Base-by-base conservation (phyloP, 1,140 invertebrate genomes). In the Venturia canescens region DNA sequence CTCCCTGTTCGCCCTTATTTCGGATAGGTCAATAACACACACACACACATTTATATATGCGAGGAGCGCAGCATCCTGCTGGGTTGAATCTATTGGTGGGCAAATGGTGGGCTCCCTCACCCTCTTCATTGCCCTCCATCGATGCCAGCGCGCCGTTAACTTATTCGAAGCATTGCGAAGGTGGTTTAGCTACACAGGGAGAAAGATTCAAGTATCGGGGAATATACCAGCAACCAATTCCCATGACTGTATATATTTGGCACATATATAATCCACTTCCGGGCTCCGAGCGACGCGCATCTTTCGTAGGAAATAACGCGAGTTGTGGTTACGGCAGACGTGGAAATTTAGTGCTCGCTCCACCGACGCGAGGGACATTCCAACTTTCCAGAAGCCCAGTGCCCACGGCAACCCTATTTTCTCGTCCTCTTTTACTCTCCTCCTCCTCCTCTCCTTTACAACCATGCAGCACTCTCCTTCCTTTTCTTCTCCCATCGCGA, bases 321-420 rank as follows among this genome's bases (percentile, higher is more conserved):
- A 77, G 75, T 66, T 66, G 75, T 77, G 75, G 75, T 63, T 66
- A 66, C n/a, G 60, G 57, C 57, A 63, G 75, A 63, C 57, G 75
- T 66, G 75, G 31, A 77, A 77, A 77, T 77, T 77, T 77, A 77
- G 75, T 77, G 34, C 31, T 13, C 18, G n/a, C 6, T 26, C 31
- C 34, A n/a, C 21, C 57, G 57, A 77, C 60, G 75, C 75, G 21
- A 77, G 75, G 60, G 75, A 66, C 34, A 77, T 77, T 77, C 57
- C 75, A 77, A 77, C 75, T 77, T 77, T 77, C 75, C 53, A 57
- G 21, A 60, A 60, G 50, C 27, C 11, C 50, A 76, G 13, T 50
- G 27, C 34, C 69, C 27, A 31, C 72, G 9, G 60, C 60, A 63
- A 26, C 5, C 60, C 60, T 63, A 1, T 63, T 15, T 63, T n/a